A percentile compares a stretch with the other conserved stretches of the same genome.
phyloP scores from a whole-genome alignment of 2,113 vertebrate species.

The Percina caprodes region DNA sequence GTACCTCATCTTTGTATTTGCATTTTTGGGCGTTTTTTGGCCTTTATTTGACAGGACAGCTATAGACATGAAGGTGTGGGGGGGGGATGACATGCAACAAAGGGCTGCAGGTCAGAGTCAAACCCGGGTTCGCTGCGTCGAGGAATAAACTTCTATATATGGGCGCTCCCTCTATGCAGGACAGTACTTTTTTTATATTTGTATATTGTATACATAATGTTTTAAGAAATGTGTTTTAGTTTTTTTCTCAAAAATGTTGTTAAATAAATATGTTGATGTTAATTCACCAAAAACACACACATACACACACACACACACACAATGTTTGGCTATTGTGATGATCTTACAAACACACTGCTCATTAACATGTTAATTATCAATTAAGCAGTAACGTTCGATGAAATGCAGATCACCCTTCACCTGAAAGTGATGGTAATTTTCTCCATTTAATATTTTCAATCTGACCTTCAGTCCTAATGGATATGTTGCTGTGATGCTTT shows the following conservation, averaged over 20 bases:
- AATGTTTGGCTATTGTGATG: not conserved
- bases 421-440: not conserved
- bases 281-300: not conserved
- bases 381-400: not conserved
- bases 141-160: no score
- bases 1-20: no score
- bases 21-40: no score
- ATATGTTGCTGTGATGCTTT: not conserved
- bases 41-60: no score
- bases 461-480: constrained; percentile 16
- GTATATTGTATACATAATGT: no score
- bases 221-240: not conserved
- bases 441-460: not conserved
- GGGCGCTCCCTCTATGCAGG: no score
- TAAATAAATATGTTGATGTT: constrained; percentile 1
- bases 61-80: no score
- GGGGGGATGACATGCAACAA: no score
- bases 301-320: not conserved
- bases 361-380: constrained; percentile 38
- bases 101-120: no score
- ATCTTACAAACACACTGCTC: not conserved
- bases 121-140: no score
- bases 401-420: not conserved
- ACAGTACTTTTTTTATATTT: no score
- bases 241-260: not conserved